phyloP scores from a whole-genome alignment of 1,140 invertebrate genomes.

The Drosophila bocqueti region DNA sequence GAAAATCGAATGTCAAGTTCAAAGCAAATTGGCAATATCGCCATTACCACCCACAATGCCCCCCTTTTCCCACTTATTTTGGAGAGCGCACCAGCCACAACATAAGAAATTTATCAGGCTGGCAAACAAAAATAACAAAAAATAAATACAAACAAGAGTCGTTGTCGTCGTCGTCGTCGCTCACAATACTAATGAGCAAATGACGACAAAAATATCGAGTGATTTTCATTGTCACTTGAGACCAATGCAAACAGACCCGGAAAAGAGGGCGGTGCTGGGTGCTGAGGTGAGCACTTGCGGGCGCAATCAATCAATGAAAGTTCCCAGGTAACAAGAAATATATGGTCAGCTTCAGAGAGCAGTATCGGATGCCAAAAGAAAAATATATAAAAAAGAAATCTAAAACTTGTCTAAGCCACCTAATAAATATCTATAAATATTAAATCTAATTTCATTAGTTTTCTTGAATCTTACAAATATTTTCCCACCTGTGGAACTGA shows the following conservation, averaged over 20 bases:
- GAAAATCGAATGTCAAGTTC: conserved; percentile 80
- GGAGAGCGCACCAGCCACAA: conserved; percentile 25
- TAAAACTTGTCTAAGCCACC: not conserved
- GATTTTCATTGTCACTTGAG: conserved; percentile 78
- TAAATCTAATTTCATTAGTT: too few relatives aligned
- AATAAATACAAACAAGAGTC: conserved; percentile 40
- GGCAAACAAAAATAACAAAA: conserved; percentile 36
- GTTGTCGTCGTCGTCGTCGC: conserved; percentile 23
- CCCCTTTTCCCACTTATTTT: conserved; percentile 10
- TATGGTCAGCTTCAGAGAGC: not conserved
- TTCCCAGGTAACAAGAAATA: conserved; percentile 15
- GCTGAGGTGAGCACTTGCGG: conserved; percentile 34
- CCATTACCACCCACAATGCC: conserved; percentile 13
- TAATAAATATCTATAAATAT: not conserved
- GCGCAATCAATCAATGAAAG: conserved; percentile 62
- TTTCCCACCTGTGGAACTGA: conserved; percentile 8
- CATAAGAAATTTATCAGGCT: conserved; percentile 73
- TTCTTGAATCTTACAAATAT: not conserved
- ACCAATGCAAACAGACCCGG: conserved; percentile 63
- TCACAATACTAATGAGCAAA: conserved; percentile 72
- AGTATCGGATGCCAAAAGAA: too few relatives aligned
- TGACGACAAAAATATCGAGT: conserved; percentile 66
- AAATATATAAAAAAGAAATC: not conserved
- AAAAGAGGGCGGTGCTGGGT: conserved; percentile 24
- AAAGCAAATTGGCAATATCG: conserved; percentile 65